Conservation (phyloP, 2,888 invertebrate genomes). For the Ornithoptera priamus region DNA sequence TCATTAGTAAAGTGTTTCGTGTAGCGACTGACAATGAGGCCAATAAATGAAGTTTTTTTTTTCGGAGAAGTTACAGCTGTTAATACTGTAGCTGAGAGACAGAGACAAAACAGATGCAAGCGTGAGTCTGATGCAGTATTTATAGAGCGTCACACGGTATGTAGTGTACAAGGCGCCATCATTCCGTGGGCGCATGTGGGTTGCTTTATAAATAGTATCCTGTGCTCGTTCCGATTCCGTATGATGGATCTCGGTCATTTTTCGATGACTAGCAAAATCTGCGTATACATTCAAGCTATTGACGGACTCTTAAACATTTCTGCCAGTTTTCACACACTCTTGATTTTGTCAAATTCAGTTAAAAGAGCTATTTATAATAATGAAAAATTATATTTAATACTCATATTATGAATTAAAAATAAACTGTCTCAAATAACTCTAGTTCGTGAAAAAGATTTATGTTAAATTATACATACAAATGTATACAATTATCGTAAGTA, state of each 20-base stretch:
- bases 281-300: slow-evolving; percentile 7
- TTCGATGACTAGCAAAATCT: slow-evolving; percentile 7
- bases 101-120: slow-evolving; percentile 46
- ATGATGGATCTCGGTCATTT: slow-evolving; percentile 12
- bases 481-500: too few species aligned
- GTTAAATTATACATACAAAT: too few species aligned
- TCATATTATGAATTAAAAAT: too few species aligned
- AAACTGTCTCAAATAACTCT: too few species aligned
- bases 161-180: slow-evolving; percentile 53
- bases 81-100: not conserved
- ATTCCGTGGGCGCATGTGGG: slow-evolving; percentile 43
- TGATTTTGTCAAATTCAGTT: too few species aligned
- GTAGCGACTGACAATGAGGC: not conserved
- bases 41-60: not conserved
- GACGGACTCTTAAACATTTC: not conserved
- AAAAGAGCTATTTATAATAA: too few species aligned
- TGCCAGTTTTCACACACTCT: too few species aligned
- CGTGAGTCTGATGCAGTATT: slow-evolving; percentile 44
- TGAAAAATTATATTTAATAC: too few species aligned
- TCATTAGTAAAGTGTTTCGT: too few species aligned
- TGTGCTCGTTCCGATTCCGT: slow-evolving; percentile 2
- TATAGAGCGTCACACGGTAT: slow-evolving; percentile 46
- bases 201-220: slow-evolving; percentile 32
- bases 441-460: too few species aligned
- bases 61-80: not conserved